Percentiles rank a stretch among this genome's conserved stretches.
Conservation (phyloP, 2,797 vertebrate species). For the Huso huso region DNA sequence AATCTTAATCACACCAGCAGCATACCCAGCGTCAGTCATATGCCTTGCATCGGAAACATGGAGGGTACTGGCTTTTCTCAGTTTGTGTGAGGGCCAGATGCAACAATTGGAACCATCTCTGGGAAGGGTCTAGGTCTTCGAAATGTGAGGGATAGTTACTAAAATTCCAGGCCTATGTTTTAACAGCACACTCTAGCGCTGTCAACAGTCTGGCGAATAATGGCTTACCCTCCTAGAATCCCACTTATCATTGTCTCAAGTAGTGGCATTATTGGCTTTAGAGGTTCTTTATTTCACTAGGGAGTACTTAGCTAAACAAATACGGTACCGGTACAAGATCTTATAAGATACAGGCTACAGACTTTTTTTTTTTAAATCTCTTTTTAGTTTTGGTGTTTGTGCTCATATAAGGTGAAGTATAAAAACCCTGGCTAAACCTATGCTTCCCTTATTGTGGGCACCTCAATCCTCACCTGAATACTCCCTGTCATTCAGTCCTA, state of each 20-base stretch:
- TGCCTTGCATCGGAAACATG: neutral
- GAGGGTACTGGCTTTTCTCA: neutral
- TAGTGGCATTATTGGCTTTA: conserved; percentile 50
- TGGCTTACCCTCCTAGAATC: conserved; percentile 32
- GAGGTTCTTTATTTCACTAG: conserved; percentile 49
- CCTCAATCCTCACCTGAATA: no score
- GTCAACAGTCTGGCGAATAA: conserved; percentile 27
- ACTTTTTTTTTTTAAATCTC: no score
- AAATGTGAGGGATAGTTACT: conserved; percentile 27
- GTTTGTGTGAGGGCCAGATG: conserved; percentile 33
- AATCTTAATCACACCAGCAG: conserved; percentile 29
- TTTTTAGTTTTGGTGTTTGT: no score
- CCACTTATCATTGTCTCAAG: conserved; percentile 46
- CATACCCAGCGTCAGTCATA: conserved; percentile 12
- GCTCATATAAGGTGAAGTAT: no score
- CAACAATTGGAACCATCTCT: conserved; percentile 22
- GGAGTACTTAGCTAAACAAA: conserved; percentile 16
- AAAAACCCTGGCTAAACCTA: no score
- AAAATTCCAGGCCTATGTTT: conserved; percentile 28
- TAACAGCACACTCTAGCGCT: conserved; percentile 27
- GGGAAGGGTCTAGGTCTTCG: conserved; percentile 5
- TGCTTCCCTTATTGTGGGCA: no score
- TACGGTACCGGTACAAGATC: conserved; percentile 19
- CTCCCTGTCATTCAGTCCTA: no score
- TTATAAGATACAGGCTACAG: no score